These are phyloP conservation scores for Pocota personata DNA, from an alignment of 2,888 invertebrate species.

Conservation along the genomic window DNA sequence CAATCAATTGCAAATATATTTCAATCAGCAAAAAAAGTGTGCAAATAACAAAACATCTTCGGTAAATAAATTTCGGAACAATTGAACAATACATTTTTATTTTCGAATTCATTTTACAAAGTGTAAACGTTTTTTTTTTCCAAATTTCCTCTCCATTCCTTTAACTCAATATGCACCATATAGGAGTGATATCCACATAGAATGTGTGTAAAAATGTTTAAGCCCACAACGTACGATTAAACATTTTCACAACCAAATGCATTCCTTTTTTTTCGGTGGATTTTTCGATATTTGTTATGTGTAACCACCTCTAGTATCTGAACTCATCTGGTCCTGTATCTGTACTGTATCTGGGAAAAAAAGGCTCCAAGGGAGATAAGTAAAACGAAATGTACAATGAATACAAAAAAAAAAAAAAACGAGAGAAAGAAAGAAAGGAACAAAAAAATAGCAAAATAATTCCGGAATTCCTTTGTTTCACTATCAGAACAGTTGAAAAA, in stretches of 20 bases:
- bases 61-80: slow-evolving; percentile 43
- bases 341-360: slow-evolving; percentile 34
- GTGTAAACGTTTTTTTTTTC: slow-evolving; percentile 2
- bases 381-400: slow-evolving; percentile 58
- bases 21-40: slow-evolving; percentile 7
- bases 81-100: slow-evolving; percentile 27
- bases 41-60: slow-evolving; percentile 28
- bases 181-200: background rate
- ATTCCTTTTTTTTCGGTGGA: slow-evolving; percentile 14
- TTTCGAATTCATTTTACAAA: slow-evolving; percentile 45
- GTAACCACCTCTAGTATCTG: slow-evolving; percentile 68
- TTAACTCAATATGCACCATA: slow-evolving; percentile 9
- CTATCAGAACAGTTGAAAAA: slow-evolving; percentile 71
- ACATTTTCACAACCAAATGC: slow-evolving; percentile 45
- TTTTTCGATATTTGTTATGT: slow-evolving; percentile 51
- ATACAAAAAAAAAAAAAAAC: slow-evolving; percentile 31
- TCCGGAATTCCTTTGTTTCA: slow-evolving; percentile 72
- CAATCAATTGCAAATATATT: background rate
- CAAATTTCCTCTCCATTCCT: slow-evolving; percentile 31
- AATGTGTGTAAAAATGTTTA: slow-evolving; percentile 39
- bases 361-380: slow-evolving; percentile 40
- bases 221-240: slow-evolving; percentile 58
- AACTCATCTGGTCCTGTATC: slow-evolving; percentile 64
- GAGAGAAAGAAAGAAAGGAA: background rate
- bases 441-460: slow-evolving; percentile 59